Percentiles rank a stretch among this genome's conserved stretches.
Evolutionary conservation across 2,797 vertebrate species (phyloP).

Genomic region (Syngnathus acus): DNA sequence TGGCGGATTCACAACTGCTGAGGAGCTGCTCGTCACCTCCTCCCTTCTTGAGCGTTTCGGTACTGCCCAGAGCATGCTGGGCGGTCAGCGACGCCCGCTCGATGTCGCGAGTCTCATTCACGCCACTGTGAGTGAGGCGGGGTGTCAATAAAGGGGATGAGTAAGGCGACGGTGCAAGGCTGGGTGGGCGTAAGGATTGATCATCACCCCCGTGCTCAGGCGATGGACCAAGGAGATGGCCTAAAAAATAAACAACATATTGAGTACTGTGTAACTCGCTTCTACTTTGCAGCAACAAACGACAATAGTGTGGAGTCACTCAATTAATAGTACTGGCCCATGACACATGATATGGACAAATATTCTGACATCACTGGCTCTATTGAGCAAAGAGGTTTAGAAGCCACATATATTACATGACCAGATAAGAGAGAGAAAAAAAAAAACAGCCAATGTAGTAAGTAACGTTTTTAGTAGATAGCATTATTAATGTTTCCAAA

Average conservation of each 20-base stretch:
- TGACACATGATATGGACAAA: too few relatives aligned
- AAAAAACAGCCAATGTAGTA: too few relatives aligned
- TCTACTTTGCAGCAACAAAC: too few relatives aligned
- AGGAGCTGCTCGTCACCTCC: conserved; percentile 73
- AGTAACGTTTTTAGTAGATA: too few relatives aligned
- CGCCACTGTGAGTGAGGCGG: conserved; percentile 47
- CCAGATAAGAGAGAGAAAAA: too few relatives aligned
- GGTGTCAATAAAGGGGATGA: conserved; percentile 60
- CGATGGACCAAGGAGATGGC: conserved; percentile 45
- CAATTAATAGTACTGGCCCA: too few relatives aligned
- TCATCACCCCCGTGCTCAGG: conserved; percentile 59
- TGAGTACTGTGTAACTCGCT: neutral
- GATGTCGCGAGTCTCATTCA: conserved; percentile 29
- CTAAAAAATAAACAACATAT: conserved; percentile 16
- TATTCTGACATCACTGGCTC: too few relatives aligned
- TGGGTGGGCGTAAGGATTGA: conserved; percentile 70
- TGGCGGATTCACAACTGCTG: conserved; percentile 92
- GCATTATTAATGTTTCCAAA: too few relatives aligned
- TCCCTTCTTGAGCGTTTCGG: conserved; percentile 67
- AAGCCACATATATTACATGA: too few relatives aligned
- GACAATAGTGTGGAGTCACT: too few relatives aligned
- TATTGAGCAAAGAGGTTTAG: too few relatives aligned
- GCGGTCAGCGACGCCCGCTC: conserved; percentile 29
- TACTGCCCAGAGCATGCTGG: conserved; percentile 65
- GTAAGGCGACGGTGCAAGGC: conserved; percentile 66